Base-by-base conservation (phyloP, 1,140 invertebrate species). In the Calephelis virginiensis region DNA sequence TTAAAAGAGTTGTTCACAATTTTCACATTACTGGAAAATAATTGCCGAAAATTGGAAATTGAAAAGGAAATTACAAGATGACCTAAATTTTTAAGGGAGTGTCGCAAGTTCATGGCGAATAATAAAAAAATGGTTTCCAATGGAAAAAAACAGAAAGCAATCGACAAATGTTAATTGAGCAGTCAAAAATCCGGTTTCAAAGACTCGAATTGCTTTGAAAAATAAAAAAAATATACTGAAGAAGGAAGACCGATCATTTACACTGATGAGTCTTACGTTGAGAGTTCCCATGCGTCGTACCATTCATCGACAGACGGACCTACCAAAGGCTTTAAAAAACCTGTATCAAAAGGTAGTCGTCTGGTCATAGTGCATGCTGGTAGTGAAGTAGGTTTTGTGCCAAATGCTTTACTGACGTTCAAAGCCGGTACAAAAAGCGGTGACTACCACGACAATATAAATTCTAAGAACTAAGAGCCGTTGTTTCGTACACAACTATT, bases 311-410 rank as follows among this genome's bases (percentile, higher is more conserved):
- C 59, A 14, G 72, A 78, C 63, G 62, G 63, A 5, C 60, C 63
- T 17, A 53, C 17, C 8, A 50, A 66, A 56, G 70, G 67, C 37
- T 50, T 74, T n/a, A 75, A 72, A 71, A 73, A 66, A 69, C 59
- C 66, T 6, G 70, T 80, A 38, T 68, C 70, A 37, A 84, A 81
- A 74, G 74, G 73, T 6, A 63, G 63, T n/a, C 65, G 74, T 11
- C 48, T 81, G 1, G 68, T 80, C 38, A 78, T 82, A 12, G 71
- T 81, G n/a, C 77, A 79, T 67, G 77, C 74, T 40, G 75, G 69
- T 28, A 38, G 38, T 3, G 63, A 64, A 40, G 63, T 40, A 40
- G n/a, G n/a, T n/a, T n/a, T n/a, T n/a, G n/a, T n/a, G n/a, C n/a
- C n/a, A n/a, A n/a, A n/a, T n/a, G n/a, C 38, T 40, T 40, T 40